phyloP scores from a whole-genome alignment of 2,888 invertebrate genomes.

The Watsonalla cultraria region DNA sequence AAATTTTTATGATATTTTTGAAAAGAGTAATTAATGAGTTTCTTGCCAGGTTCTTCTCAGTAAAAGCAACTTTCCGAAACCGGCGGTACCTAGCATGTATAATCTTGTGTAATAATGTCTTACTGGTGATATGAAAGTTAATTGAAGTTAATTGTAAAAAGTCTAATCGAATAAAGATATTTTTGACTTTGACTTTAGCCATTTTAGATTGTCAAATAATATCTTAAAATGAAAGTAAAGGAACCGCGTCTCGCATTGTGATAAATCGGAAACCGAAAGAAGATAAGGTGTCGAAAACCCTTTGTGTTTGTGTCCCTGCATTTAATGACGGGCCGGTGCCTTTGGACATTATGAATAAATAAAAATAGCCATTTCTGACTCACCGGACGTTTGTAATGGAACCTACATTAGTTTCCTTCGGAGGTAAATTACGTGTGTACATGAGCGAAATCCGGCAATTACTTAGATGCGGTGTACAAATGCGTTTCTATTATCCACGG shows the following conservation, averaged over 20 bases:
- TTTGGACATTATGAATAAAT: not conserved
- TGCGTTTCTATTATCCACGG: not conserved
- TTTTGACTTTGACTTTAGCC: no score
- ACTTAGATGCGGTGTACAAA: not conserved
- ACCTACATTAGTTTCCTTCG: conserved; percentile 2
- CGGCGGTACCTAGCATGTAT: no score
- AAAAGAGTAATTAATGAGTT: no score
- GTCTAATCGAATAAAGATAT: no score
- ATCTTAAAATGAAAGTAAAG: no score
- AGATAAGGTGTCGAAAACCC: not conserved
- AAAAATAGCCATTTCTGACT: not conserved
- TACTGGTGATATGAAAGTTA: no score
- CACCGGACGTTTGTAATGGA: not conserved
- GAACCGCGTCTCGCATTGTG: not conserved
- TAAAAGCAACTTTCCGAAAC: no score
- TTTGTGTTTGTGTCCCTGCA: not conserved
- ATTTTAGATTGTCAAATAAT: no score
- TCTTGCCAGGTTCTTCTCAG: no score
- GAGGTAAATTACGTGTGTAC: not conserved
- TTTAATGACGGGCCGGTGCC: not conserved
- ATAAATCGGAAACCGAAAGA: conserved; percentile 1
- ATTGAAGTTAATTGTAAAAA: no score
- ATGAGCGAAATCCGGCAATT: not conserved
- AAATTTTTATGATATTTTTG: no score
- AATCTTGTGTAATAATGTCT: no score